Base-by-base conservation (phyloP, 1,140 invertebrate species). In the Hycleus phaleratus region DNA sequence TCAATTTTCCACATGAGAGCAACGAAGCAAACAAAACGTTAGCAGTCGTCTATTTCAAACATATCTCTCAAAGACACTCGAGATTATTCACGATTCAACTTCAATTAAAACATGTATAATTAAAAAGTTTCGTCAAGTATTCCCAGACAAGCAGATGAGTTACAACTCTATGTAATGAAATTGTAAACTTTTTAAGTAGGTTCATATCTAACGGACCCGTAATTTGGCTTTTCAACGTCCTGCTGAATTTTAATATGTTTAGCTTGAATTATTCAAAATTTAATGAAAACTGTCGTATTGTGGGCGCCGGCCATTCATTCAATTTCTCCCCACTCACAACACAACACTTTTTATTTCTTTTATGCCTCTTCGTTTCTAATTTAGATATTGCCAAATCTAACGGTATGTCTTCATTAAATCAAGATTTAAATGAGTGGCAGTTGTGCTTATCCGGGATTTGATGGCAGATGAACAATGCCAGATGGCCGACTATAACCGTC, bases 31-130 rank as follows among this genome's bases (percentile, higher is more conserved):
- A 32, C 32, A 7, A 53, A 53, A 45, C 24, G 24, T 38, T 53
- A 46, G 26, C 42, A 53, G 46, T 42, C 51, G 42, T 32, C 42
- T 52, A 52, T 52, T 43, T 52, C 49, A 43, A 39, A 52, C 42
- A 53, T 45, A 53, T 53, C 44, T 53, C 51, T 53, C 51, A 53
- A 53, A 53, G 42, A 32, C 32, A 32, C 32, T 32, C 32, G 32
- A 53, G 51, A 42, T 53, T 53, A 53, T 53, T 53, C 51, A 45
- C 46, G 51, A 53, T 53, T 53, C 51, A 53, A 45, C 51, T 53
- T 53, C 51, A 53, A 53, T 53, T 53, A 53, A 53, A 53, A 53
- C 51, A 53, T 53, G 51, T 53, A 53, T 53, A 53, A 53, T 53
- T 53, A 53, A 53, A 53, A 53, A 53, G 51, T 53, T 53, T 46